Base-by-base conservation (phyloP, 2,113 vertebrate species). In the Pangasianodon gigas region DNA sequence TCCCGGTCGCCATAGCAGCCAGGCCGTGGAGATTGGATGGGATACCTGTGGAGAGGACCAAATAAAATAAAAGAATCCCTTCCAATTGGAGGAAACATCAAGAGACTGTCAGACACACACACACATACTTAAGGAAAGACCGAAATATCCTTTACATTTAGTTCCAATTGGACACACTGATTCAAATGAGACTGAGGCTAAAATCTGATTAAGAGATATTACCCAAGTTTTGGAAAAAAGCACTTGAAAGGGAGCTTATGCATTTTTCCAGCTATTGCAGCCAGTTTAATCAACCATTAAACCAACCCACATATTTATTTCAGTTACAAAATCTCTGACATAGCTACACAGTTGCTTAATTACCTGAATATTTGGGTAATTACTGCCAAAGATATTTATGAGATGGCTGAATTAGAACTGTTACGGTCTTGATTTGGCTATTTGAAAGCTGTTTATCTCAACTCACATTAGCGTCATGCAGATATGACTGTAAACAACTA, bases 1-100 rank as follows among this genome's bases (percentile, higher is more conserved):
- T 97, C 96, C 7, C 97, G 96, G 94, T 99, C 98, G 0, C 98
- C 98, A 71, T 98, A 99, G 95, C 98, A 99, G 94, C 98, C 98
- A 0, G 98, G 98, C 19, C 98, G 96, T 52, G 98, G 98, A 24
- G 95, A 96, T 4, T 97, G 98, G 94, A 99, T 99, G 85, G 98
- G 98, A 37, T 99, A 99, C 94, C 98, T 99, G 95, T 54, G 71
- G 88, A 80, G 86, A 85, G 32, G 86, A 32, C 90, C 79, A 92
- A 82, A 83, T 80, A 21, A 87, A 88, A 62, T 79, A 58, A 88
- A 56, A 67, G 16, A 85, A 74, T 85, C 48, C 11, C 51, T 84
- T 79, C 86, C 74, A 88, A 62, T 52, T 88, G 19, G 5, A 54
- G 69, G 19, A 88, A 84, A 83, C 77, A 21, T 86, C 10, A 51